Evolutionary conservation across 2,113 vertebrate species (phyloP), one percentile per base, ranked within the genome.

Genomic region (Catharus fuscescens): DNA sequence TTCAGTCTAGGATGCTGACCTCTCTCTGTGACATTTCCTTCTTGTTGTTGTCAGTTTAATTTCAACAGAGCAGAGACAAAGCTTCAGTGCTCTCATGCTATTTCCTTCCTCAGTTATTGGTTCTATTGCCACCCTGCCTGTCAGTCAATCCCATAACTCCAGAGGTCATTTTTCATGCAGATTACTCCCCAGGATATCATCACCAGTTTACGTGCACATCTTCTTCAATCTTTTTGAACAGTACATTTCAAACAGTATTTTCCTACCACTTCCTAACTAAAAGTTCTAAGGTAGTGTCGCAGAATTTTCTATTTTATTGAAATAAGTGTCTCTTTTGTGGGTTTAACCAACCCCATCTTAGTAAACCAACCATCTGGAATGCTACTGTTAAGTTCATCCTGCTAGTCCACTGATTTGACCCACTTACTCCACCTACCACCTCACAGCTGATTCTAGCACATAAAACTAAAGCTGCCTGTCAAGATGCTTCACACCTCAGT

Each of bases 391-490:
- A 76, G 64, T 79, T 38, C 4, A 12, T 86, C 70, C 72, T 88
- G 53, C 87, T 53, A 77, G 59, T 65, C 64, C 59, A 56, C 14
- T 72, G 54, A 53, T 92, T 77, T 83, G 67, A 80, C 45, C 47
- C 76, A 70, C 56, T 90, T 73, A 62, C 59, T 84, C 85, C 78
- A 79, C 25, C 42, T 78, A 71, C 76, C 61, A 94, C 54, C 76
- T 96, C 56, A 62, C 66, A 82, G 89, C 54, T 88, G 79, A 88
- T 71, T 79, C 71, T 71, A 90, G 57, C 48, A 88, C 85, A 34
- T 83, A 32, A 66, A 89, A 73, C 1, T 7, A 70, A 85, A 85
- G 53, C 61, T 79, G 61, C 57, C 48, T 87, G 45, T 62, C 61
- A 88, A 76, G 65, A 71, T 59, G 53, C 24, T 88, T 88, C 74